Base-by-base conservation (phyloP, 2,113 vertebrate genomes). In the Lates calcarifer region DNA sequence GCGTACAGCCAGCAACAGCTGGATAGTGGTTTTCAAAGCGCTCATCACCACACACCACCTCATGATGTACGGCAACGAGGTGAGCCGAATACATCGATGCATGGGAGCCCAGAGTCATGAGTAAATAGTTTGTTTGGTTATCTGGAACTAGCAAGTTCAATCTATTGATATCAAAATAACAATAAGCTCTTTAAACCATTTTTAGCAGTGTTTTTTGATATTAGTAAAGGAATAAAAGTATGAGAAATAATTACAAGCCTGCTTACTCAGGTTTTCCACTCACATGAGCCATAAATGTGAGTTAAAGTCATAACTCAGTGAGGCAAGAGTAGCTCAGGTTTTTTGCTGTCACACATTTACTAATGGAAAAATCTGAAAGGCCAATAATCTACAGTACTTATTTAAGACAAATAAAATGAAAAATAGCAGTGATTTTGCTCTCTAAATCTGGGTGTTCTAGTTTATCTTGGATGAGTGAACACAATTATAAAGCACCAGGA, bases 21-120 rank as follows among this genome's bases (percentile, higher is more conserved):
- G 97, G 98, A 96, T 98, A 75, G 97, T 98, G 91, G 98, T 99
- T 75, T 98, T 99, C 93, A 99, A 99, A 94, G 97, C 97, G 89
- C 96, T 98, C 91, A 96, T 99, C 91, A 97, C 98, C 91, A 96
- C 96, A 43, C 97, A 98, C 94, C 97, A 98, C 93, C 97, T 99
- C 91, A 98, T 98, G 97, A 98, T 99, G 95, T 96, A 98, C 74
- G 98, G 97, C 89, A 97, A 97, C 10, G 97, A 99, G 97, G 98
- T 98, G 93, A 96, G 96, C 39, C 2, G 9, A 47, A 11, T 5
- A 5, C 56, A 31, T 28, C 0, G 5, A 39, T 18, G 2, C 4
- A 37, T 4, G 2, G 0, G 35, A 45, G 56, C 17, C 11, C 10
- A 7, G 5, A 24, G 22, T 39, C n/a, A 62, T 9, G 6, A 22